A percentile compares a stretch with the other conserved stretches of the same genome.
These are phyloP conservation scores for Sinohyriopsis cumingii DNA, from an alignment of 2,888 invertebrate genomes.

Conservation along the genomic window DNA sequence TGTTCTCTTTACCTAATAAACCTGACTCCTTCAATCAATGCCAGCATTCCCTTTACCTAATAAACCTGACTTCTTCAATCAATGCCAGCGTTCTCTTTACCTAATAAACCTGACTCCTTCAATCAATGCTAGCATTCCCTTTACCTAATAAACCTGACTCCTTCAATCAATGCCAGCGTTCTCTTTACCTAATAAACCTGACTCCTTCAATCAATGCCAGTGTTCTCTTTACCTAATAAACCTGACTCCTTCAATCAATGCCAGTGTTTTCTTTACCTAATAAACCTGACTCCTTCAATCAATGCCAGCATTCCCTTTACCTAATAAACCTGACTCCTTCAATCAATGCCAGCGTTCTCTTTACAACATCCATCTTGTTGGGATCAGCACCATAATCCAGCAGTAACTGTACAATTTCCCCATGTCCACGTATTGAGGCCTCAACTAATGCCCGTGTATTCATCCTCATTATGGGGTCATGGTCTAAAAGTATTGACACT, in stretches of 20 bases:
- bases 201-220: no score
- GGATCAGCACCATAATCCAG: constrained; percentile 61
- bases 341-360: constrained; percentile 51
- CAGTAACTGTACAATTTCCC: constrained; percentile 54
- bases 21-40: background rate
- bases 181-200: no score
- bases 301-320: constrained; percentile 19
- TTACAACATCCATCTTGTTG: constrained; percentile 42
- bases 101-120: background rate
- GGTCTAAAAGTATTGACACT: constrained; percentile 54
- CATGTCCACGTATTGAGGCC: constrained; percentile 53
- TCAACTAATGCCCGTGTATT: constrained; percentile 58
- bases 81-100: constrained; percentile 46
- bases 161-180: no score
- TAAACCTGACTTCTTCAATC: constrained; percentile 61
- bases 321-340: constrained; percentile 61
- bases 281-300: no score
- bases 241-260: no score
- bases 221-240: no score
- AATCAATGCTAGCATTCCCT: no score
- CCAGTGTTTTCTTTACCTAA: no score
- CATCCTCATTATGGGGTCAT: constrained; percentile 35
- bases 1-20: no score
- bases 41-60: constrained; percentile 36
- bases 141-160: no score